phyloP scores from a whole-genome alignment of 1,140 invertebrate species.

The Drosophila kikkawai region DNA sequence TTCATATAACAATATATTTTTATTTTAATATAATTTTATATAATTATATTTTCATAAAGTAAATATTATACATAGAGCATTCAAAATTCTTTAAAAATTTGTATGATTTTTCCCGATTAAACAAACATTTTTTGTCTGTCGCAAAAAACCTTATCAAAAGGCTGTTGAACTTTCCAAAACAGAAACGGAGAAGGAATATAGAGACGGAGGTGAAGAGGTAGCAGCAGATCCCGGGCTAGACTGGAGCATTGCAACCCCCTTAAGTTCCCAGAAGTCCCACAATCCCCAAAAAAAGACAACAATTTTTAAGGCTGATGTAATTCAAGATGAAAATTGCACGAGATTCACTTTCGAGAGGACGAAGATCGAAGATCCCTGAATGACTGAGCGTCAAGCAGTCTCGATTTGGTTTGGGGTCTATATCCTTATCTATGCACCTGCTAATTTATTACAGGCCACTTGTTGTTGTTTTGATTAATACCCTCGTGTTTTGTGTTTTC shows the following conservation, averaged over 20 bases:
- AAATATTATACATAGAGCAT: background rate
- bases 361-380: conserved; percentile 30
- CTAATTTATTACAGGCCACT: conserved; percentile 40
- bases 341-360: conserved; percentile 13
- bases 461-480: conserved; percentile 49
- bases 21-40: too few relatives aligned
- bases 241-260: conserved; percentile 6
- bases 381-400: conserved; percentile 59
- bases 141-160: conserved; percentile 43
- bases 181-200: background rate
- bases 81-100: background rate
- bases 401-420: conserved; percentile 15
- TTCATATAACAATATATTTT: too few relatives aligned
- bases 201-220: conserved; percentile 6
- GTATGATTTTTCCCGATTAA: background rate
- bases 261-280: background rate
- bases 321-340: conserved; percentile 26
- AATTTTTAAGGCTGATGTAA: conserved; percentile 37
- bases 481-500: conserved; percentile 26
- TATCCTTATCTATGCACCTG: conserved; percentile 42
- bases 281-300: conserved; percentile 6
- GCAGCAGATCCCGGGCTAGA: conserved; percentile 2
- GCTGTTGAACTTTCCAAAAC: conserved; percentile 42
- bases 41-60: too few relatives aligned
- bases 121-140: conserved; percentile 18